A percentile compares a stretch with the other conserved stretches of the same genome.
phyloP scores from a whole-genome alignment of 1,140 invertebrate species.

The Aphis craccivora region DNA sequence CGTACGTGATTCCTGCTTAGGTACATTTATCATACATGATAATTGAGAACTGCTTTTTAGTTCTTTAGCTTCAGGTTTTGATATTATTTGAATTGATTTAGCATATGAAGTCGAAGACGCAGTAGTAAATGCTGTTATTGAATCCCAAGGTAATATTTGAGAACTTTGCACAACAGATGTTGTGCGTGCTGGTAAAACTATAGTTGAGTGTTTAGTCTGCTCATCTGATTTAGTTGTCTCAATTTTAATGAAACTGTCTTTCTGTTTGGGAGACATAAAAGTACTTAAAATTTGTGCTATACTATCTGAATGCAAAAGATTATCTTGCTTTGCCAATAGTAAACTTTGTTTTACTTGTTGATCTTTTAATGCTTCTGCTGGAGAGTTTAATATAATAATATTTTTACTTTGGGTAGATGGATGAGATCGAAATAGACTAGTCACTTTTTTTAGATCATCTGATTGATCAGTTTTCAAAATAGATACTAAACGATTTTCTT shows the following conservation, averaged over 20 bases:
- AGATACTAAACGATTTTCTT: conserved; percentile 42
- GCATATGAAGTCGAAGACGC: conserved; percentile 36
- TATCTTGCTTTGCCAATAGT: conserved; percentile 32
- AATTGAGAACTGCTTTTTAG: conserved; percentile 28
- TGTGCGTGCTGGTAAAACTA: conserved; percentile 50
- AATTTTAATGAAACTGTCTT: conserved; percentile 55
- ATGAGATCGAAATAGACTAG: conserved; percentile 39
- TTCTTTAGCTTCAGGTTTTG: conserved; percentile 50
- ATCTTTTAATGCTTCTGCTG: conserved; percentile 49
- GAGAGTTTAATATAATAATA: conserved; percentile 44
- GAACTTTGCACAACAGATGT: conserved; percentile 47
- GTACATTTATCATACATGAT: conserved; percentile 20
- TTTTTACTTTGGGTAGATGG: conserved; percentile 47
- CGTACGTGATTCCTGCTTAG: conserved; percentile 8
- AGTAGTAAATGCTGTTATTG: conserved; percentile 26
- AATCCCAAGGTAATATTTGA: conserved; percentile 41
- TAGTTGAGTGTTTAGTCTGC: conserved; percentile 40
- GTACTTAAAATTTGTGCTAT: conserved; percentile 52
- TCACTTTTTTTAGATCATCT: conserved; percentile 53
- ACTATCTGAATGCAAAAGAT: conserved; percentile 50
- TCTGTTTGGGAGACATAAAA: conserved; percentile 53
- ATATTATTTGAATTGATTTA: conserved; percentile 56
- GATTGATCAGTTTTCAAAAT: conserved; percentile 48
- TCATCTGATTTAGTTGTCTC: conserved; percentile 56
- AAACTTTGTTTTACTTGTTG: conserved; percentile 51